Percentiles rank a stretch among this genome's conserved stretches.
Conservation (phyloP, 2,797 vertebrate species). For the Acestrorhynchus altus region DNA sequence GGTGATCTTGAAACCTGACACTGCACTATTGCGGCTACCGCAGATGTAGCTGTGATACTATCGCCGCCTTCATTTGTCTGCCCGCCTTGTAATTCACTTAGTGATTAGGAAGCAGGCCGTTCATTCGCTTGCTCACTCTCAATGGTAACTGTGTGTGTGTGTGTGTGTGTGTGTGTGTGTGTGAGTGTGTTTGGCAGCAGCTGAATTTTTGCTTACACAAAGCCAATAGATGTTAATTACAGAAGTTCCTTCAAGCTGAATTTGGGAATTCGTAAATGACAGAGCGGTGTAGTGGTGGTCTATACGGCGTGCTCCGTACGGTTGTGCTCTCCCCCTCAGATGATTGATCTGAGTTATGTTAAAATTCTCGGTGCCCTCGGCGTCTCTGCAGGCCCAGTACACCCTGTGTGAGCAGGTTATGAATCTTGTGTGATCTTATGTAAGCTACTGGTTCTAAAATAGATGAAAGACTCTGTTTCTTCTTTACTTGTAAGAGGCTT, state of each 20-base stretch:
- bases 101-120: background rate
- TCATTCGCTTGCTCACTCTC: background rate
- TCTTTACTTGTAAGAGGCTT: background rate
- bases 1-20: constrained; percentile 13
- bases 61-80: constrained; percentile 25
- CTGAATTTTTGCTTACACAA: constrained; percentile 15
- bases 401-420: background rate
- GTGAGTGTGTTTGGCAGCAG: constrained; percentile 1
- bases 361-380: background rate
- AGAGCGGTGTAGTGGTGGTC: background rate
- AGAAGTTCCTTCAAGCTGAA: constrained; percentile 4
- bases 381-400: background rate
- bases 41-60: constrained; percentile 8
- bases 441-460: background rate
- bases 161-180: constrained; percentile 9
- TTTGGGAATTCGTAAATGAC: constrained; percentile 6
- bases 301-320: background rate
- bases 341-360: too few relatives aligned
- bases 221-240: constrained; percentile 9
- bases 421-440: background rate
- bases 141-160: background rate
- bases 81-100: constrained; percentile 21
- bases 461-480: background rate
- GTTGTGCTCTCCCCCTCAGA: too few relatives aligned
- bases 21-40: too few relatives aligned